Base-by-base conservation (phyloP, 2,113 vertebrate species). In the Lepisosteus oculatus region DNA sequence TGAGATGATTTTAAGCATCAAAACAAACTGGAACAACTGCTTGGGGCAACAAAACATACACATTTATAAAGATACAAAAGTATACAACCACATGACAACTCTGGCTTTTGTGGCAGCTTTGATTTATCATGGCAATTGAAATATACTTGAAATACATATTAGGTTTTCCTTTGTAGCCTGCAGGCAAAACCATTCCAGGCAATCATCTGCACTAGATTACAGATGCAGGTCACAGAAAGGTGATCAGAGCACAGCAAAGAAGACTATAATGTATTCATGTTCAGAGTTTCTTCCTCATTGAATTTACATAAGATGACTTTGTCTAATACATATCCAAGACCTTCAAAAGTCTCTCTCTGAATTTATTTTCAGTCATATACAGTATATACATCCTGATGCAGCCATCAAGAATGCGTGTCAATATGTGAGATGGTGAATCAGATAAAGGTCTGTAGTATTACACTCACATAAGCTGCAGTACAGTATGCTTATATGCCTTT, bases 101-200 rank as follows among this genome's bases (percentile, higher is more conserved):
- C 76, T 80, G 83, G 83, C 91, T 75, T 68, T 73, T 77, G 73
- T 91, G 89, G 87, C 90, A 91, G 89, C 71, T 77, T 75, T 91
- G 91, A 93, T 92, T 91, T 90, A 93, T 89, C 83, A 85, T 83
- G 85, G 89, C 86, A 91, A 92, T 91, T 92, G 84, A 85, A 83
- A 87, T 44, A 80, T 78, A 83, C 85, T 89, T 81, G 87, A 82
- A 90, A 90, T 90, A 88, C 85, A 67, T 87, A 90, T 92, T 92
- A 93, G 81, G 85, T 88, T 85, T 6, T 72, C 77, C 78, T 87
- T 81, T 87, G 79, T 83, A 85, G 87, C 87, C 86, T 88, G 87
- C 90, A 87, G 83, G 85, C 61, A 0, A 61, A 43, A 8, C 12
- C 57, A 59, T 59, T 13, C 14, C 5, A 59, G 57, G 47, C 9